These are phyloP conservation scores for Leiothrix lutea DNA, from an alignment of 2,113 vertebrate species.

Conservation along the genomic window DNA sequence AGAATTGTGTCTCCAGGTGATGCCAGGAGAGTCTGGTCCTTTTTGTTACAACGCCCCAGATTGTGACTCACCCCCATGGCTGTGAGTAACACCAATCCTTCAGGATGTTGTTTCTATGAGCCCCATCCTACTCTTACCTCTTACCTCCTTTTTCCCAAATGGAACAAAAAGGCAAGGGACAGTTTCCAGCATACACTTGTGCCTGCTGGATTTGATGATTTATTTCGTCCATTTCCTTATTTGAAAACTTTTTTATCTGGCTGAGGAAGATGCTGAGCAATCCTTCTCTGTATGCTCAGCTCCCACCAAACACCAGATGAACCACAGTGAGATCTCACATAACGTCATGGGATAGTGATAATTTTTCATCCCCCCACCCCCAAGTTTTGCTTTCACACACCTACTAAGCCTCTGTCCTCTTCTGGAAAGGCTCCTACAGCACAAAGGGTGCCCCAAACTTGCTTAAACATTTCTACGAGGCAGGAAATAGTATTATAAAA, in stretches of 20 bases:
- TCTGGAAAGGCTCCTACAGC: not conserved
- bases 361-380: not conserved
- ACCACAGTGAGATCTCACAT: not conserved
- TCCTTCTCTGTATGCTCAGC: not conserved
- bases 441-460: not conserved
- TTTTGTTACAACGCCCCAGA: not conserved
- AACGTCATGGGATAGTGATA: not conserved
- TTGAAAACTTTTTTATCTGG: not conserved
- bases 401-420: not conserved
- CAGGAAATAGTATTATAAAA: not conserved
- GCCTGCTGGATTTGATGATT: not conserved
- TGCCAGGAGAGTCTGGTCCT: not conserved
- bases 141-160: not conserved
- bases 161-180: not conserved
- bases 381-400: not conserved
- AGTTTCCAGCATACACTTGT: not conserved
- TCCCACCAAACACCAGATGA: not conserved
- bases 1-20: not conserved
- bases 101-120: rapidly evolving
- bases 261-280: not conserved
- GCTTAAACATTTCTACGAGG: not conserved
- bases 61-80: not conserved
- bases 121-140: rapidly evolving
- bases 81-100: not conserved
- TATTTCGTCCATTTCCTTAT: not conserved